Base-by-base conservation (phyloP, 2,113 vertebrate genomes). In the Tor tambroides region DNA sequence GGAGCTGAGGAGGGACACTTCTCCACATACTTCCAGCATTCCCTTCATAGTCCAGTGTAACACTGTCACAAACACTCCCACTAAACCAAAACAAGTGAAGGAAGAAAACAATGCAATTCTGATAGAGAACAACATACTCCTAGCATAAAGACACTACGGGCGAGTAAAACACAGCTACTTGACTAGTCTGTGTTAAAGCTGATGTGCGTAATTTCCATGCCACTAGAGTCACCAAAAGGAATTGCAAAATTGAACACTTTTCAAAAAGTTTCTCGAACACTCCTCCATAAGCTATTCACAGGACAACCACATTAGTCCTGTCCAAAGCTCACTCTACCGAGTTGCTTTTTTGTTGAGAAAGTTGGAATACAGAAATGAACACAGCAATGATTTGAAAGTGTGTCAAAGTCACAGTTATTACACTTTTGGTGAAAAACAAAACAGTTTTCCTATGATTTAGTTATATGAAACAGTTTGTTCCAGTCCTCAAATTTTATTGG, bases 1-100 rank as follows among this genome's bases (percentile, higher is more conserved):
- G 12, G 77, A 67, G 87, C 38, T 38, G 56, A 87, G 46, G 35
- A 82, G 63, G 23, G 56, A 51, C 19, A 49, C 51, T 83, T 89
- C 67, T 72, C 12, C 11, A 71, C 82, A 88, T 83, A 87, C 63
- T 86, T 86, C 80, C 83, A 84, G 84, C 83, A 77, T 67, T 46
- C 30, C 76, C 76, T 46, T 74, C 79, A 76, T 77, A 87, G 83
- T 72, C 85, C 46, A 19, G n/a, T 7, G 21, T 41, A 72, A 80
- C 46, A 41, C 77, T 28, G 3, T 35, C 51, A 41, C 32, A 32
- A 72, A 80, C 46, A 41, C 77, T 28, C 5, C 43, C 51, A 41
- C 32, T 78, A 71, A 85, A 81, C 32, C 81, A 77, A 85, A 81
- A 75, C 54, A 75, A 59, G 80, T 46, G 21, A 72, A 72, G 69